These are phyloP conservation scores for Chelon labrosus DNA, from an alignment of 2,797 vertebrate genomes.

Conservation along the genomic window DNA sequence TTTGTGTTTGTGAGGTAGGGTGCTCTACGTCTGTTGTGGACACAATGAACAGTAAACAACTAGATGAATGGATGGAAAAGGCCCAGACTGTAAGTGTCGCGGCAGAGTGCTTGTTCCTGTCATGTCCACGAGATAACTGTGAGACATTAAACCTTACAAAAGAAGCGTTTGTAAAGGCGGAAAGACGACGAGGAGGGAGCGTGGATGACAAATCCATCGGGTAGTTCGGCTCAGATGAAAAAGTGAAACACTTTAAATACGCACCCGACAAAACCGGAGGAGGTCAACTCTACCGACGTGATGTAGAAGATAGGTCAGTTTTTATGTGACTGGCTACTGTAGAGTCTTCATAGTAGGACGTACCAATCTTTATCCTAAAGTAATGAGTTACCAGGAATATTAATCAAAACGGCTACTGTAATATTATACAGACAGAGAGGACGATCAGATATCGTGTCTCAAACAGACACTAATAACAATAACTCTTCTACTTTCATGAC, in stretches of 20 bases:
- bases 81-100: not conserved
- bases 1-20: constrained; percentile 61
- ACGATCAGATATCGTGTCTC: constrained; percentile 24
- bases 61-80: constrained; percentile 22
- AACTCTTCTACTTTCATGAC: constrained; percentile 33
- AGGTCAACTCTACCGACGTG: not conserved
- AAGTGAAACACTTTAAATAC: not conserved
- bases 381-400: constrained; percentile 4
- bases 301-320: not conserved
- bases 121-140: not conserved
- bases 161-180: constrained; percentile 14
- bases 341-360: not conserved
- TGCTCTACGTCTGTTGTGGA: constrained; percentile 20
- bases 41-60: constrained; percentile 8
- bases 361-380: not conserved
- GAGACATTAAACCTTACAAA: constrained; percentile 2
- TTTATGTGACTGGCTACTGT: constrained; percentile 11
- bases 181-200: not conserved
- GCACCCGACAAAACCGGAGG: not conserved
- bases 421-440: constrained; percentile 17
- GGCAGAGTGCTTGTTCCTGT: not conserved
- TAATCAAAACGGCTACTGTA: constrained; percentile 1
- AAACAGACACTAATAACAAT: constrained; percentile 17
- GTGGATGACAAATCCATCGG: not conserved
- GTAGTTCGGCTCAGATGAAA: not conserved